Evolutionary conservation across 2,888 invertebrate genomes (phyloP).

Genomic region (Clostera curtula): DNA sequence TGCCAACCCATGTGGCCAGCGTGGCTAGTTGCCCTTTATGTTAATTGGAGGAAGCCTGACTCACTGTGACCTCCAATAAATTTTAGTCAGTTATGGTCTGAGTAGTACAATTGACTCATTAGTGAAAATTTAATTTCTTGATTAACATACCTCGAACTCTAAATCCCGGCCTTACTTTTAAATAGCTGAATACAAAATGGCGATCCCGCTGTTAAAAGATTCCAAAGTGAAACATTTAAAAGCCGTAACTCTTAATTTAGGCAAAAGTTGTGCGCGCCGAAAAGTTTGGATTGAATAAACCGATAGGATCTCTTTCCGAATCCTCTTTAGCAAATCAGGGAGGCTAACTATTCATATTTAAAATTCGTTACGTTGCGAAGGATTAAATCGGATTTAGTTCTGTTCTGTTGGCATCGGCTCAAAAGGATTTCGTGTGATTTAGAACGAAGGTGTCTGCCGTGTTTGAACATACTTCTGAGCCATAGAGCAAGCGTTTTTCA

Average conservation of each 20-base stretch:
- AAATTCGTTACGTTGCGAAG: constrained; percentile 46
- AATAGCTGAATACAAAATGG: no score
- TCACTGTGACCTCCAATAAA: no score
- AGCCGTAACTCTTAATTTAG: constrained; percentile 6
- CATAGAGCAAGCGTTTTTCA: constrained; percentile 8
- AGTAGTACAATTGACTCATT: no score
- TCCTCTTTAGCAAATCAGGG: constrained; percentile 27
- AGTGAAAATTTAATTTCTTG: no score
- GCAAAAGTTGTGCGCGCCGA: constrained; percentile 6
- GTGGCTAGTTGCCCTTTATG: no score
- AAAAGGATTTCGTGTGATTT: constrained; percentile 38
- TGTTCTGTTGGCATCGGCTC: constrained; percentile 38
- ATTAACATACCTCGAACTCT: no score
- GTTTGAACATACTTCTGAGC: constrained; percentile 17
- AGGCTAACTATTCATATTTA: constrained; percentile 47
- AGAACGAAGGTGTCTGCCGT: constrained; percentile 21
- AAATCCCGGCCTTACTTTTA: no score
- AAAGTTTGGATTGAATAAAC: constrained; percentile 16
- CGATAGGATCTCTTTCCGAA: constrained; percentile 17
- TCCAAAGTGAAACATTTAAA: constrained; percentile 1
- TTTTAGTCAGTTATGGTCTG: no score
- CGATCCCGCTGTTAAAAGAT: no score
- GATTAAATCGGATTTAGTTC: constrained; percentile 43
- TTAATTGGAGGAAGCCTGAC: no score
- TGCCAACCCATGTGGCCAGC: no score